Percentiles rank a stretch among this genome's conserved stretches.
Evolutionary conservation across 2,888 invertebrate genomes (phyloP).

Genomic region (Carcina quercana): DNA sequence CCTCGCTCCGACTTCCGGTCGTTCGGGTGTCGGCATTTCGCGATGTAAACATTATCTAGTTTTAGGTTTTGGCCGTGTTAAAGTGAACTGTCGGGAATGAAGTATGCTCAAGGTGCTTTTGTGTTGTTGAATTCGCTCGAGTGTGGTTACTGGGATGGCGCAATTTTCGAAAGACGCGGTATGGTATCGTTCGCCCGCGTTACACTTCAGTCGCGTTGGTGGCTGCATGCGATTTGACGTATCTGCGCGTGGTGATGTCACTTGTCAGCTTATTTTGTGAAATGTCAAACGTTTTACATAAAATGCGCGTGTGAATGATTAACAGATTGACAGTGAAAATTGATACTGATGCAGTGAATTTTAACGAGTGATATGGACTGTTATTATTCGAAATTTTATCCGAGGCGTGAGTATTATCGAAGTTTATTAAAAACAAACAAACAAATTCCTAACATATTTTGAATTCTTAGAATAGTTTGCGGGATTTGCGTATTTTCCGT

Average conservation of each 20-base stretch:
- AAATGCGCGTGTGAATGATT: conserved; percentile 66
- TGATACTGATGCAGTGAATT: conserved; percentile 58
- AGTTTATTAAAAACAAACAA: conserved; percentile 58
- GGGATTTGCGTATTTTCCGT: conserved; percentile 2
- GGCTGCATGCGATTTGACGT: conserved; percentile 75
- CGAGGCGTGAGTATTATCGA: conserved; percentile 69
- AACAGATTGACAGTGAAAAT: conserved; percentile 67
- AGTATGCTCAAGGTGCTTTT: conserved; percentile 71
- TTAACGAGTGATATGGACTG: conserved; percentile 67
- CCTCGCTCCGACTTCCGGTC: conserved; percentile 75
- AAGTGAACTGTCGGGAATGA: conserved; percentile 64
- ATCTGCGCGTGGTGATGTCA: conserved; percentile 71
- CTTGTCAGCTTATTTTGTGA: conserved; percentile 70
- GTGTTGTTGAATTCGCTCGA: conserved; percentile 72
- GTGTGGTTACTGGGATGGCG: conserved; percentile 73
- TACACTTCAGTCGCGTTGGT: conserved; percentile 76
- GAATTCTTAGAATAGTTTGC: conserved; percentile 30
- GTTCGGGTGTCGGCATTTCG: conserved; percentile 72
- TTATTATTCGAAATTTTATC: conserved; percentile 72
- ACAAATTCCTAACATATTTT: conserved; percentile 60
- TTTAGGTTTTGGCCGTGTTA: conserved; percentile 57
- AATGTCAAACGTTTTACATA: conserved; percentile 69
- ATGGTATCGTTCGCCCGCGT: conserved; percentile 71
- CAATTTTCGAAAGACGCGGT: conserved; percentile 77
- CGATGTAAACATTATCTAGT: conserved; percentile 74